Percentiles rank a stretch among this genome's conserved stretches.
Conservation (phyloP, 2,113 vertebrate genomes). For the Miniopterus natalensis region DNA sequence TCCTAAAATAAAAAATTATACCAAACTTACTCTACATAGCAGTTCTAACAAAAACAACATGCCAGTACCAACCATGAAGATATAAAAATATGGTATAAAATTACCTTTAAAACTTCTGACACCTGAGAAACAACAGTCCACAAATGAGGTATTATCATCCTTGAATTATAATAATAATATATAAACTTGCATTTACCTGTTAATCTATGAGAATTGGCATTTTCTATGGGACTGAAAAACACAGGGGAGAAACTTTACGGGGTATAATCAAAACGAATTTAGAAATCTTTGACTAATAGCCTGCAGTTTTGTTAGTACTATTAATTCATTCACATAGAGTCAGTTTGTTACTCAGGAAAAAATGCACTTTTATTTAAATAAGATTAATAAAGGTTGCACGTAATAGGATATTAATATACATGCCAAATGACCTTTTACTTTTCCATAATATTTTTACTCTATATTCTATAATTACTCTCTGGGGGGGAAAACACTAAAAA, state of each 20-base stretch:
- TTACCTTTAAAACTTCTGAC: neutral
- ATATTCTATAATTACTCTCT: neutral
- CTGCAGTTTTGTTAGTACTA: neutral
- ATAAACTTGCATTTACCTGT: neutral
- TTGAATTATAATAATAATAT: neutral
- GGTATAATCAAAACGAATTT: neutral
- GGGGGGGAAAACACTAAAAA: neutral
- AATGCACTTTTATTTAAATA: neutral
- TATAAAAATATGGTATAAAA: neutral
- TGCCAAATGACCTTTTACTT: neutral
- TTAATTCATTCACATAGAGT: neutral
- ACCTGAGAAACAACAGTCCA: neutral
- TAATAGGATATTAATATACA: neutral
- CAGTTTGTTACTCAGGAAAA: neutral
- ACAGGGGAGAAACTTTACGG: neutral
- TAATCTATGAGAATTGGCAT: neutral
- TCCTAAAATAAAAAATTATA: neutral
- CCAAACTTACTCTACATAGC: neutral
- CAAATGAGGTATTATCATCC: neutral
- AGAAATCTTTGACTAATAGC: neutral
- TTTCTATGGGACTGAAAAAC: neutral
- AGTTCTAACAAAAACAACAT: neutral
- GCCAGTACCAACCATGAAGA: neutral
- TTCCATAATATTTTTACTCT: neutral
- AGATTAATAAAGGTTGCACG: neutral